Conservation (phyloP, 2,113 vertebrate genomes). For the Dryoscopus gambensis region DNA sequence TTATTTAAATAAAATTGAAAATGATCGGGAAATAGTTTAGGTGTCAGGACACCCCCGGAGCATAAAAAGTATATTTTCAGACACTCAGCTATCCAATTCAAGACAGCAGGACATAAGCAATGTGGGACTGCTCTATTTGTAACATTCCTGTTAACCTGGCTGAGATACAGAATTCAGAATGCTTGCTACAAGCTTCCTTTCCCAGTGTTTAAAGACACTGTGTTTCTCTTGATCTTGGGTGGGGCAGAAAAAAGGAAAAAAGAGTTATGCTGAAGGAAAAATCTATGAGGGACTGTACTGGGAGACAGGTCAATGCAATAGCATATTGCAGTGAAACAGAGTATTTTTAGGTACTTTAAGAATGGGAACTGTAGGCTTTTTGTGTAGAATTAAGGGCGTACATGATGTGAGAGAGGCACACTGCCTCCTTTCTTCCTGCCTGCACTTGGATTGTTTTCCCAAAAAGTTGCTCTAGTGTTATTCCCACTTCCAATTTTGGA, state of each 20-base stretch:
- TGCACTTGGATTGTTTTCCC: neutral
- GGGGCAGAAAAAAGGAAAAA: rapidly evolving
- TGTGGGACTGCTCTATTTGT: neutral
- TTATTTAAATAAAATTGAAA: neutral
- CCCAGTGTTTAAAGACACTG: neutral
- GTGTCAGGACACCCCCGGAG: neutral
- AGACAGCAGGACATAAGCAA: neutral
- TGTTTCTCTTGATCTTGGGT: neutral
- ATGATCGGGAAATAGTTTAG: neutral
- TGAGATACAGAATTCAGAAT: neutral
- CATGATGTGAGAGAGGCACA: neutral
- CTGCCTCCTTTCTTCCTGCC: neutral
- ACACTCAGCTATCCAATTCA: neutral
- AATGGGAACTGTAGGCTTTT: neutral
- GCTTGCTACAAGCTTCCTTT: neutral
- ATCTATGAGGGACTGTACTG: neutral
- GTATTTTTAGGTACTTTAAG: neutral
- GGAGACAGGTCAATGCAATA: neutral
- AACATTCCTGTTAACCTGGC: neutral
- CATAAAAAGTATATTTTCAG: neutral
- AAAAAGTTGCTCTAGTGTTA: neutral
- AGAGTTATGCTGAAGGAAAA: neutral
- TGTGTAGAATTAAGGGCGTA: neutral
- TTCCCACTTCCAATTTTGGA: neutral
- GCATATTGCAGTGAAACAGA: neutral